A percentile compares a stretch with the other conserved stretches of the same genome.
Evolutionary conservation across 2,888 invertebrate species (phyloP).

Genomic region (Cheiracanthium punctorium): DNA sequence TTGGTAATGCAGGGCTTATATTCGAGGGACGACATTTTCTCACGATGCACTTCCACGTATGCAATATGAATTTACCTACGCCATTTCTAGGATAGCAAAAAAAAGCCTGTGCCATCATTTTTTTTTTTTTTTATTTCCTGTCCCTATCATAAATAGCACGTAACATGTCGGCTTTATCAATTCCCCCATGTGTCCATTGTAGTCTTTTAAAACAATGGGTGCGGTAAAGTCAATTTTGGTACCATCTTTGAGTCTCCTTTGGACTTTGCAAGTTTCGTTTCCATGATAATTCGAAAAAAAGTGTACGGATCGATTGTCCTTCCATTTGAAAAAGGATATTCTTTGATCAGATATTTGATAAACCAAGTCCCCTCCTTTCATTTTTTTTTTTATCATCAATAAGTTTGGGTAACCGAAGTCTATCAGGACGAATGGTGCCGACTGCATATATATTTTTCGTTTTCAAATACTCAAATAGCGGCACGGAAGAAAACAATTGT

Average conservation of each 20-base stretch:
- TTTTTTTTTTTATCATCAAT: conserved; percentile 23
- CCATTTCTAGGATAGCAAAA: conserved; percentile 42
- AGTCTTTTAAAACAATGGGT: too few species aligned
- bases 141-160: neutral
- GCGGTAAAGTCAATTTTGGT: conserved; percentile 33
- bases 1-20: conserved; percentile 35
- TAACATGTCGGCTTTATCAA: neutral
- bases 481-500: too few species aligned
- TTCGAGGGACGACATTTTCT: conserved; percentile 41
- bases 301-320: too few species aligned
- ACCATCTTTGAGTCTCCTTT: conserved; percentile 24
- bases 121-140: too few species aligned
- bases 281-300: too few species aligned
- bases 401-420: neutral
- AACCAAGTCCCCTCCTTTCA: conserved; percentile 1
- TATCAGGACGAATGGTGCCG: conserved; percentile 13
- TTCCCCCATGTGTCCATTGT: neutral
- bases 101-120: too few species aligned
- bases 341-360: conserved; percentile 25
- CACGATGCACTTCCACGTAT: too few species aligned
- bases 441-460: too few species aligned
- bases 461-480: too few species aligned
- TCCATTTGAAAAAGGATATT: too few species aligned
- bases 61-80: conserved; percentile 36
- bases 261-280: conserved; percentile 13